Percentiles rank a stretch among this genome's conserved stretches.
Evolutionary conservation across 2,113 vertebrate genomes (phyloP).

Genomic region (Ginglymostoma cirratum): DNA sequence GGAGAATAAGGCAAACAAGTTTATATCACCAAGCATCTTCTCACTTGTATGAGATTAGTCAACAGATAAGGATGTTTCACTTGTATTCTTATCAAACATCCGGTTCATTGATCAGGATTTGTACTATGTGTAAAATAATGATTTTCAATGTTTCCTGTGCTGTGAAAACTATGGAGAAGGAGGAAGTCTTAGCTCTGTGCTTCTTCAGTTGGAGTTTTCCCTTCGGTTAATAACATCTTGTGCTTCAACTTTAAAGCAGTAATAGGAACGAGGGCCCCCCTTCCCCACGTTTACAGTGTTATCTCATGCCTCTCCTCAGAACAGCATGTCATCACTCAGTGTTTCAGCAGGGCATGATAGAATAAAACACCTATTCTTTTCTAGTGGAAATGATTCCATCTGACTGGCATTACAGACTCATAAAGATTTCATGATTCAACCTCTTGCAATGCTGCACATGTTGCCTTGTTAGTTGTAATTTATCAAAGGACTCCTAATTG

Average conservation of each 20-base stretch:
- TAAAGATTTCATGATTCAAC: neutral
- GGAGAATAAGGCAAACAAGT: neutral
- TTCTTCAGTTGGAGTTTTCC: conserved; percentile 8
- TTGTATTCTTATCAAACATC: neutral
- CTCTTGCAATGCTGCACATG: neutral
- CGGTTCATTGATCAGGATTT: neutral
- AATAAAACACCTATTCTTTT: neutral
- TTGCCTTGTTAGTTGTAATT: neutral
- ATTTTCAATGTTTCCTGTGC: neutral
- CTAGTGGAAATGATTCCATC: neutral
- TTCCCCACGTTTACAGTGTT: neutral
- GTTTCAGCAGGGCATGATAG: neutral
- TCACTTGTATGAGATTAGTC: neutral
- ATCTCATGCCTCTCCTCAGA: neutral
- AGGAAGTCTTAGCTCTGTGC: neutral
- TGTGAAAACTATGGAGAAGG: neutral
- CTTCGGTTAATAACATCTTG: neutral
- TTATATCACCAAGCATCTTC: neutral
- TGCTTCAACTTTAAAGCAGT: neutral
- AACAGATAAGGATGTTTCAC: neutral
- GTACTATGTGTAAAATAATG: neutral
- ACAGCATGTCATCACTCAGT: neutral
- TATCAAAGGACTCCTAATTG: neutral
- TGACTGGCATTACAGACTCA: neutral
- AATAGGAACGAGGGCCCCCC: neutral